Base-by-base conservation (phyloP, 2,113 vertebrate species). In the Solea solea region DNA sequence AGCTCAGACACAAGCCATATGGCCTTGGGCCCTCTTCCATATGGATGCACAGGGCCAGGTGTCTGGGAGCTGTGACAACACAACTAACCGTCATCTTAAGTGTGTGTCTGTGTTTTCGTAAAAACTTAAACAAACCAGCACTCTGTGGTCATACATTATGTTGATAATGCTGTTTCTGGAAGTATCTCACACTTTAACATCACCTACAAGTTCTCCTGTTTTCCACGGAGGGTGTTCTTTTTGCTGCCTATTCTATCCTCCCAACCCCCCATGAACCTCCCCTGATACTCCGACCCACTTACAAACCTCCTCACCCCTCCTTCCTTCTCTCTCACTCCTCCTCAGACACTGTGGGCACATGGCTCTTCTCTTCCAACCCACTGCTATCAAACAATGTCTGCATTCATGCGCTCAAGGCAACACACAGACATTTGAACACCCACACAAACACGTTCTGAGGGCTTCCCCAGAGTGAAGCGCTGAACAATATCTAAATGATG, bases 371-470 rank as follows among this genome's bases (percentile, higher is more conserved):
- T 91, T 92, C 90, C 90, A 92, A 70, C 77, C 81, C 84, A 87
- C 67, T 91, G 89, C 75, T 64, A 84, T 86, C 83, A 88, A 89
- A 92, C 92, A 93, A 91, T 91, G 89, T 87, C 86, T 80, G 71
- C 82, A 88, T 90, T 93, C 88, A 94, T 77, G 64, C 28, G 60
- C 61, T 79, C 27, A 61, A 75, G 76, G 81, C 64, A 71, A 76
- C 51, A 27, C 78, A 59, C 57, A 76, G 51, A 84, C 67, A 46
- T 28, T 25, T 73, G 76, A 74, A 75, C 85, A 76, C 66, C 65
- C 80, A 86, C 80, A 80, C 80, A 72, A 68, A 81, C 75, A 84
- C 78, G 68, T 70, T 81, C 73, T 9, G 55, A 79, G 78, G 81
- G 81, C 66, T 86, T 91, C 79, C 84, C 81, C 80, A 73, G 67